Conservation (phyloP, 2,888 invertebrate genomes). For the Cataglyphis altisquamis region DNA sequence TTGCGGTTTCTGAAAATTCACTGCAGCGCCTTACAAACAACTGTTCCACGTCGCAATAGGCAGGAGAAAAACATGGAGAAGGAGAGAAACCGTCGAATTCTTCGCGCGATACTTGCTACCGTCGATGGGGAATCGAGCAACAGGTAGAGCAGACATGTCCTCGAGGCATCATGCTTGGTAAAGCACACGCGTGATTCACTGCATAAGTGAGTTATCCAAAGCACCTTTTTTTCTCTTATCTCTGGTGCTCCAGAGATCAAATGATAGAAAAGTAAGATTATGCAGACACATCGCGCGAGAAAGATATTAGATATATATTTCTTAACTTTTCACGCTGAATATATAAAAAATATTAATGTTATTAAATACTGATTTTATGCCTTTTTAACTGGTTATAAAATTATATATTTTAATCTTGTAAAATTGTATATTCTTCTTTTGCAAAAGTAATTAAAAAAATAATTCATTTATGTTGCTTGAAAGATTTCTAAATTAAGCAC, state of each 20-base stretch:
- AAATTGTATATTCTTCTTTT: neutral
- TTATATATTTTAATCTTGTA: neutral
- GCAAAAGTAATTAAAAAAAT: neutral
- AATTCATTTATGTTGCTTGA: neutral
- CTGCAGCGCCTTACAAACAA: neutral
- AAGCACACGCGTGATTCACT: slow-evolving; percentile 75
- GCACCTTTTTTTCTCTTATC: slow-evolving; percentile 65
- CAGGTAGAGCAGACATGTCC: slow-evolving; percentile 83
- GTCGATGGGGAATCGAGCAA: slow-evolving; percentile 79
- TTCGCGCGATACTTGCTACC: slow-evolving; percentile 71
- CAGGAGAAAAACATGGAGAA: slow-evolving; percentile 10
- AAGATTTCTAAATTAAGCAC: neutral
- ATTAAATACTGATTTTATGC: neutral
- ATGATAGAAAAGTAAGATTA: slow-evolving; percentile 14
- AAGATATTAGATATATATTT: neutral
- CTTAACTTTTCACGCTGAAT: neutral
- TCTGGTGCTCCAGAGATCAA: slow-evolving; percentile 32
- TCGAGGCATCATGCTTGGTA: slow-evolving; percentile 77
- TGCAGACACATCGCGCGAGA: neutral
- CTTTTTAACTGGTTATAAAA: neutral
- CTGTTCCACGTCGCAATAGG: neutral
- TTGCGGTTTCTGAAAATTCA: neutral
- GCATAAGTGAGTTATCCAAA: slow-evolving; percentile 75
- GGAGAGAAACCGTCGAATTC: slow-evolving; percentile 63
- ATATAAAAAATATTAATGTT: neutral